Evolutionary conservation across 2,113 vertebrate genomes (phyloP), one percentile per base, ranked within the genome.

Genomic region (Tamias sibiricus): DNA sequence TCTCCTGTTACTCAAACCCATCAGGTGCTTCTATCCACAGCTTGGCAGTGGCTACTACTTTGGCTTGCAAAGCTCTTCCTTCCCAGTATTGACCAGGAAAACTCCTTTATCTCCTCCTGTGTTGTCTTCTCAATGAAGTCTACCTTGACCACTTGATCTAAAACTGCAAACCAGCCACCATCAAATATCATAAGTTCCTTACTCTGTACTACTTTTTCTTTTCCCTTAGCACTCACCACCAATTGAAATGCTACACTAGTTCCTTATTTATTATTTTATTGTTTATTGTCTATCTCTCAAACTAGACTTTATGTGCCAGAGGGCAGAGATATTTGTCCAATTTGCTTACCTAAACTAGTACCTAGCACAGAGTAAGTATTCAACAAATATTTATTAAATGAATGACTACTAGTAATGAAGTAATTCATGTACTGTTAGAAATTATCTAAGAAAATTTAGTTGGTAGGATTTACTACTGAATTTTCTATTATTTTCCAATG

Each of bases 401-500:
- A 85, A 66, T 80, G 7, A 69, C 19, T 80, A 37, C n/a, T 2
- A 81, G 71, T 8, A 87, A 87, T 66, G 19, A 83, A 64, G n/a
- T 75, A 35, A 92, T 52, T 74, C 47, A 57, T 3, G 12, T 71
- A 20, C 12, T 66, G 47, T 42, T 20, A 97, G 81, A 95, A 57
- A 69, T 77, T 94, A 75, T 44, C 19, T 94, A 87, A 79, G 37
- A 92, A 86, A 83, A 80, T 44, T 59, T 28, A 52, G 30, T 79
- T 54, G 54, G 47, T 42, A 94, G 72, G 47, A 57, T 92, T 82
- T 26, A 32, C 42, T 97, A 71, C 4, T 12, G 80, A 74, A 7
- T 87, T 85, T 75, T 92, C 22, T 49, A 74, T 28, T 75, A 91
- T 83, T 69, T 96, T 97, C 68, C 30, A 87, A 32, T 84, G 71